These are phyloP conservation scores for Drosophila sp. DNA, from an alignment of 1,140 invertebrate species.

Conservation along the genomic window DNA sequence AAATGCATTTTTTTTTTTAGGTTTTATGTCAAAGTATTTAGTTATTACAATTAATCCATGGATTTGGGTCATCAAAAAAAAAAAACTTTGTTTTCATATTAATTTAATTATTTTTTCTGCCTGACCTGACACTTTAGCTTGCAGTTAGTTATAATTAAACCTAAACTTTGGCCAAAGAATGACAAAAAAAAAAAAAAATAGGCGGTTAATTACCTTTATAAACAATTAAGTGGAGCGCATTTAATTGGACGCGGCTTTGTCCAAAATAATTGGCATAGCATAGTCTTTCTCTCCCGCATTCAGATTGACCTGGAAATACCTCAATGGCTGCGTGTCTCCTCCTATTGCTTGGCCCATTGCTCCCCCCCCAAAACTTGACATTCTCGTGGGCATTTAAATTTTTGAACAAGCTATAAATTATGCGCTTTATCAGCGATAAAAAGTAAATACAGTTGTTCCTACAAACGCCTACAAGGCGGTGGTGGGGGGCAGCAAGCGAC, in stretches of 20 bases:
- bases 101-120: conserved; percentile 23
- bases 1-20: background rate
- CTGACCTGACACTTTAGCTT: background rate
- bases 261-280: conserved; percentile 44
- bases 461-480: conserved; percentile 71
- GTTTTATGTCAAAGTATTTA: background rate
- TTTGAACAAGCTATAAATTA: conserved; percentile 79
- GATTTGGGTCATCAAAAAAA: conserved; percentile 2
- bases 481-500: background rate
- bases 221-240: conserved; percentile 53
- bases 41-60: conserved; percentile 2
- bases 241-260: conserved; percentile 31
- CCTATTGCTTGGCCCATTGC: conserved; percentile 52
- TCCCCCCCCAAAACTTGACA: conserved; percentile 33
- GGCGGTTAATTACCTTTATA: conserved; percentile 47
- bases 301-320: conserved; percentile 36
- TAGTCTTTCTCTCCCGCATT: background rate
- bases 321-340: conserved; percentile 18
- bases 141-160: conserved; percentile 7
- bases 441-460: conserved; percentile 80
- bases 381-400: conserved; percentile 79
- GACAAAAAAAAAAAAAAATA: conserved; percentile 6
- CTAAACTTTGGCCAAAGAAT: conserved; percentile 4
- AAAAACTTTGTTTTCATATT: background rate
- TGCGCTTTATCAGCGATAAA: conserved; percentile 81